phyloP scores from a whole-genome alignment of 2,797 vertebrate genomes.

The Petrocephalus sullivani region DNA sequence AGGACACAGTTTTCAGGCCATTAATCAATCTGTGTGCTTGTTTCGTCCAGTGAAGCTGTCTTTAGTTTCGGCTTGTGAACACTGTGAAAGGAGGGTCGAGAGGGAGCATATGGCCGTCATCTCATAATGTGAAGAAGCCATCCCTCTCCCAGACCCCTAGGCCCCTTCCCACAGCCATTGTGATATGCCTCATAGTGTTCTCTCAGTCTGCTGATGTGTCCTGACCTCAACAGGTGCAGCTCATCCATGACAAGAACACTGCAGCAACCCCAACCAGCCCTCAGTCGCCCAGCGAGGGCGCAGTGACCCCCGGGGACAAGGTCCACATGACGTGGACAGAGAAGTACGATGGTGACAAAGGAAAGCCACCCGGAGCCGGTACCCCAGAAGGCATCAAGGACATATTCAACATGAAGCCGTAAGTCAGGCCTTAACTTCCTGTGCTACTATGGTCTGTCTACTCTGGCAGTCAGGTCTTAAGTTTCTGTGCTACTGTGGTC shows the following conservation, averaged over 20 bases:
- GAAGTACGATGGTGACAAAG: constrained; percentile 80
- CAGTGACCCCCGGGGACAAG: constrained; percentile 76
- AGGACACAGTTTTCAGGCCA: not conserved
- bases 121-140: not conserved
- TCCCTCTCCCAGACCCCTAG: not conserved
- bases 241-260: constrained; percentile 88
- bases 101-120: not conserved
- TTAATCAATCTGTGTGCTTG: not conserved
- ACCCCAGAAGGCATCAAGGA: constrained; percentile 90
- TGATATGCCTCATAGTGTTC: constrained; percentile 37
- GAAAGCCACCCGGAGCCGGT: constrained; percentile 76
- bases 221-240: constrained; percentile 78
- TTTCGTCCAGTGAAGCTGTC: not conserved
- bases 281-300: constrained; percentile 71
- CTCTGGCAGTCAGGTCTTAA: not conserved
- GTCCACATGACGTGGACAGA: constrained; percentile 98
- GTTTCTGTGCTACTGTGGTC: not conserved
- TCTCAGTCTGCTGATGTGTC: constrained; percentile 66
- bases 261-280: constrained; percentile 80
- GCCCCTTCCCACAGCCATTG: constrained; percentile 33
- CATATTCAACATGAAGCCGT: constrained; percentile 99
- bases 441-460: not conserved
- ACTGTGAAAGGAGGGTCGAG: not conserved
- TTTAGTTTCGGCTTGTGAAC: not conserved
- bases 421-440: constrained; percentile 42